Base-by-base conservation (phyloP, 2,113 vertebrate genomes). In the Tenebrosternarchus preto region DNA sequence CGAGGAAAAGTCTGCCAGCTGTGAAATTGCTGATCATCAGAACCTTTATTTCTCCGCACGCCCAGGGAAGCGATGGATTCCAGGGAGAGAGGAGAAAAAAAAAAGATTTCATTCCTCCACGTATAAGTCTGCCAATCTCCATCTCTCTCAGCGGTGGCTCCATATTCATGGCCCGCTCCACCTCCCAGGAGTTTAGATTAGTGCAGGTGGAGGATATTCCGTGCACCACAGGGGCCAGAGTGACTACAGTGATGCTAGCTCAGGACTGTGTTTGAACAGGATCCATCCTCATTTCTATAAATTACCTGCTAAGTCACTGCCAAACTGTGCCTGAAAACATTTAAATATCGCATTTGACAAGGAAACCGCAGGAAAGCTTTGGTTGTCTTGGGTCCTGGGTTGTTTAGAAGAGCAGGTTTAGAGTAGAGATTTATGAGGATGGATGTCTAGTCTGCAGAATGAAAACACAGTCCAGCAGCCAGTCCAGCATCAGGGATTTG, bases 21-120 rank as follows among this genome's bases (percentile, higher is more conserved):
- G 91, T 93, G 92, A 95, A 95, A 96, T 95, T 92, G 91, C 90
- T 89, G 89, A 89, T 94, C 89, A 93, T 91, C 89, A 88, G 83
- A 81, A 85, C 85, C 83, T 90, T 91, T 92, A 89, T 88, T 86
- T 87, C 86, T 88, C 87, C 85, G 80, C 92, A 93, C 90, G 84
- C 77, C 74, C 83, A 83, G 77, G 73, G 73, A 83, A 86, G 85
- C 78, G 31, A 59, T 8, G 72, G 83, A 79, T 80, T 69, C 63
- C 29, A 43, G 39, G 73, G 85, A 70, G 39, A 82, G 60, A 59
- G 68, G 79, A 76, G 50, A n/a, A n/a, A 22, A 17, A 55, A 76
- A 55, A 4, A 63, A n/a, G 36, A 70, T 81, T 90, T 79, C 81
- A 82, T 85, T 80, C 89, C 83, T 87, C 88, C 84, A 80, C 39